Conservation (phyloP, 1,140 invertebrate genomes). For the Odontomachus brunneus region DNA sequence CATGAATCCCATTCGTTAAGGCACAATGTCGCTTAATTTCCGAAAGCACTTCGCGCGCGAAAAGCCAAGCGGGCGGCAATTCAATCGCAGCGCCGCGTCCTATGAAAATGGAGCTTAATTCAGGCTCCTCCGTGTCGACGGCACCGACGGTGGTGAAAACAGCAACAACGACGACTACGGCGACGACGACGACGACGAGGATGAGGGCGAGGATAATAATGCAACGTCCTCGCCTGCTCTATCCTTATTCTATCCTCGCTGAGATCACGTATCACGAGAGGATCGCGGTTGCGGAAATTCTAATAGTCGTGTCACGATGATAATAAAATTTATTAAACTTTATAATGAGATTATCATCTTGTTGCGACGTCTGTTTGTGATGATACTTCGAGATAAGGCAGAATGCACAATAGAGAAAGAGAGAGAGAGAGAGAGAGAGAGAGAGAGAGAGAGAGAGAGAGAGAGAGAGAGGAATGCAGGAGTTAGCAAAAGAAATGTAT, state of each 20-base stretch:
- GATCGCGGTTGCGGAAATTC: conserved; percentile 8
- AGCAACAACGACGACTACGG: conserved; percentile 21
- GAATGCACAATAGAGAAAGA: no score
- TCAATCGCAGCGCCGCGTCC: conserved; percentile 69
- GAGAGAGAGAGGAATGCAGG: no score
- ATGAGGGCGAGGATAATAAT: neutral
- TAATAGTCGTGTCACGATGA: conserved; percentile 4
- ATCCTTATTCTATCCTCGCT: conserved; percentile 1
- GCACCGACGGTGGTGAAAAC: conserved; percentile 43
- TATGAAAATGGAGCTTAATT: conserved; percentile 74
- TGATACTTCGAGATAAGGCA: neutral
- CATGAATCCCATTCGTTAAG: conserved; percentile 73
- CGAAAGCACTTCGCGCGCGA: conserved; percentile 66
- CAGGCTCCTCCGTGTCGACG: conserved; percentile 50
- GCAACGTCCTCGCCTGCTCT: conserved; percentile 19
- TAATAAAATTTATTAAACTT: neutral
- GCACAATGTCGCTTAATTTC: conserved; percentile 77
- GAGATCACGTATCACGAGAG: neutral
- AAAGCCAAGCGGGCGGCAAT: conserved; percentile 71
- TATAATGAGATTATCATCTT: neutral
- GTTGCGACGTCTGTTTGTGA: neutral
- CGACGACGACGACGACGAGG: neutral
- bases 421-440: no score
- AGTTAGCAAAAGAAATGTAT: no score
- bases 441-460: no score